These are phyloP conservation scores for Otocyon megalotis DNA, from an alignment of 2,113 vertebrate genomes.

Conservation along the genomic window DNA sequence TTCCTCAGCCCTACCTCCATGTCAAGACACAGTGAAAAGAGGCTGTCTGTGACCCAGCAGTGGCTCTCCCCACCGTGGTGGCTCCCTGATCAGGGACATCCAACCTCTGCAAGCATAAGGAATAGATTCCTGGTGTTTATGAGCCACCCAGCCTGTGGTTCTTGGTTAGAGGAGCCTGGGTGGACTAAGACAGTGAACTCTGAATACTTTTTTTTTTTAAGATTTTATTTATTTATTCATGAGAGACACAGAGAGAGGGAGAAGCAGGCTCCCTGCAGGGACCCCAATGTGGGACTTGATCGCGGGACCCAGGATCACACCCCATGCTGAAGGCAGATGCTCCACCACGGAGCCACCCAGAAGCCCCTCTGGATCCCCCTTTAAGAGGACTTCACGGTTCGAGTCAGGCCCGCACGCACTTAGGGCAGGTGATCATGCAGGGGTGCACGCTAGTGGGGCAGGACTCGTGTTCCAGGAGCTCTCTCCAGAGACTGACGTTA, in stretches of 20 bases:
- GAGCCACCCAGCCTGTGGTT: neutral
- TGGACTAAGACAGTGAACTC: neutral
- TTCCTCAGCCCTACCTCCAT: neutral
- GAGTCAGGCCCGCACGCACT: neutral
- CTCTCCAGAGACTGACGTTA: neutral
- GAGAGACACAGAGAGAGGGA: too few species aligned
- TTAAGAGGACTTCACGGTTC: neutral
- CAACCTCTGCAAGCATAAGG: neutral
- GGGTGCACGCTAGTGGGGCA: rapidly evolving
- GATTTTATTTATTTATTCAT: too few species aligned
- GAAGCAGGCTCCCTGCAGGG: too few species aligned
- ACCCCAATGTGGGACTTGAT: too few species aligned
- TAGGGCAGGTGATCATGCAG: rapidly evolving
- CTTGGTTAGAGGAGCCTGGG: neutral
- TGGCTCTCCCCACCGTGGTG: neutral
- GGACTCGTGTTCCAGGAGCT: neutral
- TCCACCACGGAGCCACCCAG: too few species aligned
- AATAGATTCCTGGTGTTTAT: neutral
- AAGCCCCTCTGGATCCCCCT: neutral
- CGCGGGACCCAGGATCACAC: too few species aligned
- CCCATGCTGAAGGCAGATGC: too few species aligned
- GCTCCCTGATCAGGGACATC: neutral
- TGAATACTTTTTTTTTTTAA: neutral
- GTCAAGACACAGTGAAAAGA: neutral
- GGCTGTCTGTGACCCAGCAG: neutral